Evolutionary conservation across 1,140 invertebrate species (phyloP), one percentile per base, ranked within the genome.

Genomic region (Calliopsis andreniformis): DNA sequence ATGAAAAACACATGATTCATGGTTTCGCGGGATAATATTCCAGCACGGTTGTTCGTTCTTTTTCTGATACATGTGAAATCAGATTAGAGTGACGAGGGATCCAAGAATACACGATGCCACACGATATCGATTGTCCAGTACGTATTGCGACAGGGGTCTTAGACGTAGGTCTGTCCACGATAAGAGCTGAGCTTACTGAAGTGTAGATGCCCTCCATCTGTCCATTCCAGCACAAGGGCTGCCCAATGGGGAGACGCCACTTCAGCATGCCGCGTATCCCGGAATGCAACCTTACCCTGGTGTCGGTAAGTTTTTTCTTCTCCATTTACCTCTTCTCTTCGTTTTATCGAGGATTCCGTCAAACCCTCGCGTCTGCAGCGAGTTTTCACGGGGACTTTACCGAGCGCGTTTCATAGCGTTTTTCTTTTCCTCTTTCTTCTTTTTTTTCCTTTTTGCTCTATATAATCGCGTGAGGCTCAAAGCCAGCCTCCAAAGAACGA

Each of bases 241-340:
- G 88, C 95, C 96, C 82, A 98, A 98, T 92, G 97, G 97, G 80
- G 97, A 98, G 73, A 93, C 94, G 72, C 95, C 97, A 53, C 93
- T 97, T 75, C 96, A 97, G 90, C 96, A 97, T 92, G 95, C 95
- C 86, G 91, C 92, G 83, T 98, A 97, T 93, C 94, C 97, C 78
- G 96, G 96, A 87, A 97, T 98, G 93, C 96, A 96, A 92, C 96
- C 97, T 76, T 98, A 98, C 93, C 95, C 96, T 79, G 87, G 97
- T 93, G 97, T 96, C 93, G 96, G 96, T 97, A 94, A 96, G 96
- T 96, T 79, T 83, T 77, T 82, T 87, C 80, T 83, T 87, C 53
- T 69, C 78, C 42, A 79, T 80, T 79, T 83, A 77, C 72, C 69
- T 76, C 77, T 83, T 81, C 59, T 66, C 64, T 28, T 64, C 66